Evolutionary conservation across 2,797 vertebrate species (phyloP), one percentile per base, ranked within the genome.

Genomic region (Ctenopoma multispine): DNA sequence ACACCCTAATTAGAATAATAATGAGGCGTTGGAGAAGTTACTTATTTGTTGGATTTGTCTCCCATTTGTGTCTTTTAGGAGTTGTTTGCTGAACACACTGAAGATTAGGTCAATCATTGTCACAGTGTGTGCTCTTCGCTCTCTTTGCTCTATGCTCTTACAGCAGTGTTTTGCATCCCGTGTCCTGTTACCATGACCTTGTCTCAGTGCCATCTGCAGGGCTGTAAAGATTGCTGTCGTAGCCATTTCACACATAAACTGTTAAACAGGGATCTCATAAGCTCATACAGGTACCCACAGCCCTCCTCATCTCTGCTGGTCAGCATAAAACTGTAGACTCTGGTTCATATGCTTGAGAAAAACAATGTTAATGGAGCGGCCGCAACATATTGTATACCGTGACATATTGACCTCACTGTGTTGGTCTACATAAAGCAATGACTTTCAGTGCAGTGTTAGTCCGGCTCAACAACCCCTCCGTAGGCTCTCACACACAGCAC

Each of bases 221-320:
- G 18, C 29, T n/a, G 1, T 69, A 75, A 69, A 64, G 63, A 56
- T 62, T 2, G 10, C 34, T 1, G 18, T 44, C 29, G 1, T 23
- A 56, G 43, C 36, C 10, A 18, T 31, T 48, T 47, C 12, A 12
- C n/a, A 10, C 2, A 20, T 2, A 51, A 38, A 48, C 34, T 6
- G 10, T 51, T 78, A 48, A 49, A 69, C 5, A n/a, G 41, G n/a
- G 24, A 24, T 15, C 38, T 21, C 15, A 17, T 46, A 15, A 55
- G 60, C 9, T 6, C 14, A 21, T 23, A 15, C 12, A 62, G 51
- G 23, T 18, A 6, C 20, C 23, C 4, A 0, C 0, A 14, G 24
- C 12, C 15, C 15, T 48, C 9, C 17, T 48, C 27, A 4, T 2
- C 24, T 44, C 40, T 20, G 5, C 53, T 1, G 44, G 21, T 17